Evolutionary conservation across 2,888 invertebrate species (phyloP), one percentile per base, ranked within the genome.

Genomic region (Plebejus argus): DNA sequence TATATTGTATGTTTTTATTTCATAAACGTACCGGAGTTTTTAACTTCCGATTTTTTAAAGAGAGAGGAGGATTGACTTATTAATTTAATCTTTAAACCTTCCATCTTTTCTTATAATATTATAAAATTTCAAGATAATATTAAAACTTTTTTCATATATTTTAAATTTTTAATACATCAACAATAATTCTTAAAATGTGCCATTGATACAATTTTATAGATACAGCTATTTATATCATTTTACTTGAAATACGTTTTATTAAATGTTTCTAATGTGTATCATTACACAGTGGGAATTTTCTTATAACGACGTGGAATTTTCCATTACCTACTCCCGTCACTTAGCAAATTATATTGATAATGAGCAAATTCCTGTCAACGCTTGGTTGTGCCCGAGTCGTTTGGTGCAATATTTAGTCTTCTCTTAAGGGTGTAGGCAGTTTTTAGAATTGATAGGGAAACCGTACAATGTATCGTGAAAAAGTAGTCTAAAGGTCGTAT

Each of bases 331-430:
- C 28, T 28, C 6, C 28, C 66, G 66, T 66, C 66, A 66, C 66
- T 28, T 33, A 28, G 28, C n/a, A n/a, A n/a, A n/a, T n/a, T n/a
- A n/a, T n/a, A n/a, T 66, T 28, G 66, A 28, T 66, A 66, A 28
- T 66, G 66, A 66, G 66, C 66, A 66, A 28, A 66, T 28, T 66
- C 66, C 66, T 28, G 28, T 66, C 28, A 66, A 66, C 66, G 66
- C 5, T 33, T 28, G 28, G 66, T 66, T 66, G 15, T 66, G 3
- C 66, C 12, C 28, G 1, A 33, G 4, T 66, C 33, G 12, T 28
- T 61, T 28, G 3, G 4, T 66, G 23, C 20, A 8, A 15, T 66
- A 23, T 15, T 23, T 66, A 28, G 3, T 66, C 23, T 61, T 61
- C 10, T 61, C 0, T 20, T 10, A 4, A 23, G 23, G 61, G 3